These are phyloP conservation scores for Lamellibrachia luymesi DNA, from an alignment of 1,140 invertebrate species.

Conservation along the genomic window DNA sequence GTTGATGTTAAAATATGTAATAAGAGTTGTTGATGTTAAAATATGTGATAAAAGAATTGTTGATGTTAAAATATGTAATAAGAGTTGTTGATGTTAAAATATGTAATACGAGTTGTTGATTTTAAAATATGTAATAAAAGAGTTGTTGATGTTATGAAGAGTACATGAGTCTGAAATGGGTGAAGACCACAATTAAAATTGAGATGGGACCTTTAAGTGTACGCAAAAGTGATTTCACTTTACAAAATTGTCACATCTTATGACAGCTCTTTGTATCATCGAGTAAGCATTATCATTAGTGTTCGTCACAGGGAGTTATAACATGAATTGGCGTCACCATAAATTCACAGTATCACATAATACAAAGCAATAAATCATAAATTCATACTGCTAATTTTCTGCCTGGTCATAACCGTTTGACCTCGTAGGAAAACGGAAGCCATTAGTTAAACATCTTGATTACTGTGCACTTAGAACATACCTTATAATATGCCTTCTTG, in stretches of 20 bases:
- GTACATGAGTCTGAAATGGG: too few species aligned
- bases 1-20: too few species aligned
- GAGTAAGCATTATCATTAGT: not conserved
- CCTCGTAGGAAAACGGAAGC: not conserved
- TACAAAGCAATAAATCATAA: not conserved
- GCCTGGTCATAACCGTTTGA: not conserved
- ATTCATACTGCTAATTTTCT: not conserved
- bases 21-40: too few species aligned
- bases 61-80: too few species aligned
- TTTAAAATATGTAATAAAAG: too few species aligned
- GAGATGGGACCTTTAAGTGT: too few species aligned
- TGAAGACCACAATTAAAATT: too few species aligned
- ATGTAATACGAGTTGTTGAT: too few species aligned
- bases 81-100: too few species aligned
- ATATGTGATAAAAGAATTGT: too few species aligned
- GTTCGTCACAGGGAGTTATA: not conserved
- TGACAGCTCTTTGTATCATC: not conserved
- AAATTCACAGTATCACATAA: not conserved
- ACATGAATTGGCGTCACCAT: not conserved
- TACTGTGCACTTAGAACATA: slow-evolving; percentile 33
- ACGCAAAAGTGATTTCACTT: not conserved
- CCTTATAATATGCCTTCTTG: slow-evolving; percentile 96
- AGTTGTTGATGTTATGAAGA: too few species aligned
- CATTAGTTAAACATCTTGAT: not conserved
- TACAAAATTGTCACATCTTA: not conserved